Percentiles rank a stretch among this genome's conserved stretches.
Evolutionary conservation across 2,113 vertebrate species (phyloP).

Genomic region (Gallinago media): DNA sequence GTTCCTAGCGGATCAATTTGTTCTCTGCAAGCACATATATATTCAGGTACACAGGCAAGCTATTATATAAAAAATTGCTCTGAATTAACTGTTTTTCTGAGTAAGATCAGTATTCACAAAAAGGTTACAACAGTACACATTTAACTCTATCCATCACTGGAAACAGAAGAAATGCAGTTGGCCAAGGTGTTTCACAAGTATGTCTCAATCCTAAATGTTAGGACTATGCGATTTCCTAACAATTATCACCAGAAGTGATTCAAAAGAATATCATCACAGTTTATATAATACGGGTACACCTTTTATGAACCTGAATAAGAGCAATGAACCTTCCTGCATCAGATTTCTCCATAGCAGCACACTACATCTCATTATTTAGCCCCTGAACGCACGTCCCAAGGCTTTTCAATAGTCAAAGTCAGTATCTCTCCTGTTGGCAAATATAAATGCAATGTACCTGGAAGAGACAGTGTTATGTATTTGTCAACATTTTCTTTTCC

Average conservation of each 20-base stretch:
- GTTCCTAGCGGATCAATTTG: background rate
- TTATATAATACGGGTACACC: background rate
- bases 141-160: background rate
- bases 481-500: slow-evolving; percentile 43
- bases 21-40: background rate
- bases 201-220: background rate
- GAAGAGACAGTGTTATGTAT: background rate
- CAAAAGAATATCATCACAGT: background rate
- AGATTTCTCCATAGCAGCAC: background rate
- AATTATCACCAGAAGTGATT: background rate
- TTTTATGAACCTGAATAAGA: background rate
- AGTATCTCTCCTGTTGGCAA: background rate
- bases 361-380: background rate
- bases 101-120: background rate
- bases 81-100: background rate
- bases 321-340: background rate
- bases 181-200: background rate
- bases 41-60: background rate
- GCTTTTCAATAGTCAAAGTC: background rate
- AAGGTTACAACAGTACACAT: background rate
- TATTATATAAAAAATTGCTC: background rate
- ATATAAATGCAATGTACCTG: slow-evolving; percentile 9
- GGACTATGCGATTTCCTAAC: background rate
- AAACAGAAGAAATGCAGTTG: background rate
- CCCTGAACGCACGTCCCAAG: accelerated